Percentiles rank a stretch among this genome's conserved stretches.
Conservation (phyloP, 2,113 vertebrate species). For the Elephas maximus region DNA sequence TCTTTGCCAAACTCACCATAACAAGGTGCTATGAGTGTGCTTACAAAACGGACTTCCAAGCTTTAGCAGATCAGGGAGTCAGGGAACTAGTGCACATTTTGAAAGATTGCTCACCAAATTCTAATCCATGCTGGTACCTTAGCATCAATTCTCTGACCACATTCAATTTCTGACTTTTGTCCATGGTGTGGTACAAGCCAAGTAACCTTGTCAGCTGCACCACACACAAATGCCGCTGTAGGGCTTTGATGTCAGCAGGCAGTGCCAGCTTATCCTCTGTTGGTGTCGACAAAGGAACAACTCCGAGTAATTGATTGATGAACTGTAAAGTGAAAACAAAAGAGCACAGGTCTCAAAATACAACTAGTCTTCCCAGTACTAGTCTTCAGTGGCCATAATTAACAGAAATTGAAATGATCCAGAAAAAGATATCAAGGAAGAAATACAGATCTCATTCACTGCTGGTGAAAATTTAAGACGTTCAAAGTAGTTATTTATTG, state of each 20-base stretch:
- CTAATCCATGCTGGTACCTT: constrained; percentile 95
- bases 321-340: constrained; percentile 89
- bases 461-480: background rate
- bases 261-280: constrained; percentile 90
- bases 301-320: constrained; percentile 93
- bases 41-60: background rate
- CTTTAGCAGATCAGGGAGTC: background rate
- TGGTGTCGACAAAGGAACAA: constrained; percentile 90
- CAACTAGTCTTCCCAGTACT: background rate
- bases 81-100: background rate
- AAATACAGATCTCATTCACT: background rate
- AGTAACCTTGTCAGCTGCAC: constrained; percentile 95
- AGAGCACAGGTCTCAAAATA: constrained; percentile 29
- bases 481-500: background rate
- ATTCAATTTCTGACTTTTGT: constrained; percentile 91
- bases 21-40: background rate
- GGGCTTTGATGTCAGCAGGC: constrained; percentile 93
- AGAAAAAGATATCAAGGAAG: constrained; percentile 4
- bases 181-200: constrained; percentile 94
- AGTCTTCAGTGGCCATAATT: background rate
- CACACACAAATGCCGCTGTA: constrained; percentile 97
- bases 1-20: background rate
- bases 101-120: constrained; percentile 93
- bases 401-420: constrained; percentile 41
- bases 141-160: constrained; percentile 93